Evolutionary conservation across 2,113 vertebrate genomes (phyloP).

Genomic region (Isichthys henryi): DNA sequence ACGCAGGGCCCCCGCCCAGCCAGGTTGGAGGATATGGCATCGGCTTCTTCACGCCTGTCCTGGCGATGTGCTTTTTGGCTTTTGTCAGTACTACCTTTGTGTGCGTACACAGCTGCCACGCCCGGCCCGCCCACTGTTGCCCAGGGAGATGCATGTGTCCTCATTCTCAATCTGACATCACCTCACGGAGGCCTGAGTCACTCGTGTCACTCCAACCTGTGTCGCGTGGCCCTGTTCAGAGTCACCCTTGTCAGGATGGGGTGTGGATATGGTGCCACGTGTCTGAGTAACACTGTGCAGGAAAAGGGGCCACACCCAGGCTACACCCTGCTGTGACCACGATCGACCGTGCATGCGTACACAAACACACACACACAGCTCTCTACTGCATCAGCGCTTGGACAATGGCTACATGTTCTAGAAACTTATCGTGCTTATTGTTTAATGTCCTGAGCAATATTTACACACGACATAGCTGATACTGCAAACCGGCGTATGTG

Average conservation of each 20-base stretch:
- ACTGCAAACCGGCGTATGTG: neutral
- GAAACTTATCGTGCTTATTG: neutral
- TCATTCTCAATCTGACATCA: neutral
- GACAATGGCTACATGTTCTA: neutral
- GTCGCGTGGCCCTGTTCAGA: neutral
- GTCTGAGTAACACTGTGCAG: neutral
- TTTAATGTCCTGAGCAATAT: neutral
- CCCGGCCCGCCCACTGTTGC: neutral
- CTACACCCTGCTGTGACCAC: too few relatives aligned
- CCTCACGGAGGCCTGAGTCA: neutral
- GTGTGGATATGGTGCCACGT: neutral
- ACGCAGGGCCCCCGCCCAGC: neutral
- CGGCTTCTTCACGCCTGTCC: neutral
- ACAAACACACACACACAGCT: neutral
- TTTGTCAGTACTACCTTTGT: neutral
- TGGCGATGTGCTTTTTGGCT: neutral
- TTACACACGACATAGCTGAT: neutral
- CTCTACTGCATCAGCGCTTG: neutral
- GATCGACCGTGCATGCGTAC: too few relatives aligned
- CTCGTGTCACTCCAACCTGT: neutral
- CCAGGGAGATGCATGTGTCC: neutral
- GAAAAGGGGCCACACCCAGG: neutral
- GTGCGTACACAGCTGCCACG: neutral
- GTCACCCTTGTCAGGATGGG: neutral
- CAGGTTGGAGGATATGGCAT: neutral